Base-by-base conservation (phyloP, 2,888 invertebrate species). In the Aspidiotus destructor region DNA sequence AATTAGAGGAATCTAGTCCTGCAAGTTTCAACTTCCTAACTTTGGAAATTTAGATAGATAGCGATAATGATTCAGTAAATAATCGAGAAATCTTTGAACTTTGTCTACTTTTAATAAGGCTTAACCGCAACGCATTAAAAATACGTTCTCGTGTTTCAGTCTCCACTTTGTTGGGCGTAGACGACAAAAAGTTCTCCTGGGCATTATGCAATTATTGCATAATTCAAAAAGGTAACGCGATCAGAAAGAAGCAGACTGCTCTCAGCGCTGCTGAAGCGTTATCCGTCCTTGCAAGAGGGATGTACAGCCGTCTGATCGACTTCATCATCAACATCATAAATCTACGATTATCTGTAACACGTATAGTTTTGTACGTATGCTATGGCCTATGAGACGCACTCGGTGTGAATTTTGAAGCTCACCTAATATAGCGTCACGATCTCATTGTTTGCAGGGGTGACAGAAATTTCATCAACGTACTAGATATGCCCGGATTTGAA, bases 401-500 rank as follows among this genome's bases (percentile, higher is more conserved):
- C 52, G 1, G 52, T n/a, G 5, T 52, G 28, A 28, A 28, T 28
- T 28, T 28, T 28, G 1, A 28, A 28, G 5, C 28, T 28, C 28
- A 28, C 5, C 28, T 55, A 55, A 10, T 7, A 52, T 52, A 3
- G 5, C n/a, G 52, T 15, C 13, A 52, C 5, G 13, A n/a, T 52
- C 48, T 48, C 1, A 48, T n/a, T n/a, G 10, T 55, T 72, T 69
- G 69, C 77, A 94, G 94, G 75, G 92, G 92, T 7, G 90, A 93
- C 74, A 86, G 86, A 75, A 87, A 86, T 75, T 85, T 86, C 60
- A 85, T 95, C 60, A 87, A 87, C 73, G 79, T 96, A 65, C 79
- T 93, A 74, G 96, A 96, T 76, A 85, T 92, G 78, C 93, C 88
- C 75, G 96, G 96, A 0, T 94, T 96, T 75, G 95, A 96, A 80